Base-by-base conservation (phyloP, 2,888 invertebrate species). In the Galerucella pusilla region DNA sequence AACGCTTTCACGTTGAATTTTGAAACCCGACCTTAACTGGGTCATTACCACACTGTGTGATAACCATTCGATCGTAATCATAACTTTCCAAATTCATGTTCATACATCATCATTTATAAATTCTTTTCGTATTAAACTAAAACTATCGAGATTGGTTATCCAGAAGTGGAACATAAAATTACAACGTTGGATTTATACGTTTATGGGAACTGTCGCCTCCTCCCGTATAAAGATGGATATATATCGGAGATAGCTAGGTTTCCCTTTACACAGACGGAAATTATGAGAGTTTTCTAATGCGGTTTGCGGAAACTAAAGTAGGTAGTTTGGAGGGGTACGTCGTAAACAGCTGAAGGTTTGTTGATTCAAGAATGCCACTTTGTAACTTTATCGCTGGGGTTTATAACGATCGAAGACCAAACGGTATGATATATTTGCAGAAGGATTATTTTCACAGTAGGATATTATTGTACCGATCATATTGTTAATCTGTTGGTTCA, bases 221-320 rank as follows among this genome's bases (percentile, higher is more conserved):
- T 61, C 25, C 35, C 35, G 28, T 35, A n/a, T 63, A n/a, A 46
- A 45, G 16, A 45, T n/a, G 46, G 46, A 70, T 70, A 61, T 52
- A 52, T 70, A 63, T 70, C 14, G 45, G 20, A n/a, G 35, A 68
- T 14, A 28, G 20, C 54, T 14, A 35, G 12, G 20, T 65, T 65
- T 20, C 20, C 2, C 64, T 72, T 60, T 72, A 67, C 66, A 72
- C 66, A 49, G 66, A 35, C 72, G 72, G 72, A 64, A 72, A 72
- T 66, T 60, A 72, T 66, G 60, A 72, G 72, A 72, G 72, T 72
- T 72, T 66, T 66, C 60, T 72, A 65, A 25, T 12, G 65, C 54
- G 65, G 28, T 71, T 71, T 65, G 60, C 66, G 72, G 72, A 67
- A 72, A 64, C 72, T 72, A 49, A 49, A 72, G 66, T 46, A 60